phyloP scores from a whole-genome alignment of 2,113 vertebrate species.

The Chaetodon trifascialis region DNA sequence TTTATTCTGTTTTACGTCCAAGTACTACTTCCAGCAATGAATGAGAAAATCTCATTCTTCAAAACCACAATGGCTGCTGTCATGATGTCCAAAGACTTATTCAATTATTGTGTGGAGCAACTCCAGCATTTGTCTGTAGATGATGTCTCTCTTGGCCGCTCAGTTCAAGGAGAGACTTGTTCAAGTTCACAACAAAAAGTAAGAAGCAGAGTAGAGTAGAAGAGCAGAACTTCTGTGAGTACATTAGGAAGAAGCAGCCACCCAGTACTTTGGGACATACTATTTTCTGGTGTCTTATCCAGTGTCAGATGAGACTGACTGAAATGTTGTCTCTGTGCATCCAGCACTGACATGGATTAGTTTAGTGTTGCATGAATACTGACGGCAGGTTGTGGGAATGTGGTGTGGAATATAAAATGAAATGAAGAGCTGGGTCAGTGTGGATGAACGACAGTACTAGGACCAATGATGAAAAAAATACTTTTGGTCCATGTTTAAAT shows the following conservation, averaged over 20 bases:
- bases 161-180: not conserved
- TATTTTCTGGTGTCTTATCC: not conserved
- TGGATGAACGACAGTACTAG: not conserved
- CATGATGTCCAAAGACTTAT: not conserved
- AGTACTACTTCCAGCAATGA: not conserved
- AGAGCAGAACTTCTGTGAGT: not conserved
- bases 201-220: not conserved
- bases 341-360: not conserved
- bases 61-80: not conserved
- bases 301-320: not conserved
- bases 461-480: not conserved
- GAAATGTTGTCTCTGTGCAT: not conserved
- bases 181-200: not conserved
- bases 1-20: not conserved
- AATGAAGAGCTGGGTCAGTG: not conserved
- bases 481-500: not conserved
- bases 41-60: slow-evolving; percentile 14
- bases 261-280: not conserved
- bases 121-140: not conserved
- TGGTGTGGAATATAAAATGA: slow-evolving; percentile 1
- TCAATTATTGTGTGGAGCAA: not conserved
- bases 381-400: not conserved
- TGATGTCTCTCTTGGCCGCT: not conserved
- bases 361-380: not conserved
- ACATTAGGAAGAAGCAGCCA: not conserved